Evolutionary conservation across 1,140 invertebrate species (phyloP).

Genomic region (Panagrolaimus sp.): DNA sequence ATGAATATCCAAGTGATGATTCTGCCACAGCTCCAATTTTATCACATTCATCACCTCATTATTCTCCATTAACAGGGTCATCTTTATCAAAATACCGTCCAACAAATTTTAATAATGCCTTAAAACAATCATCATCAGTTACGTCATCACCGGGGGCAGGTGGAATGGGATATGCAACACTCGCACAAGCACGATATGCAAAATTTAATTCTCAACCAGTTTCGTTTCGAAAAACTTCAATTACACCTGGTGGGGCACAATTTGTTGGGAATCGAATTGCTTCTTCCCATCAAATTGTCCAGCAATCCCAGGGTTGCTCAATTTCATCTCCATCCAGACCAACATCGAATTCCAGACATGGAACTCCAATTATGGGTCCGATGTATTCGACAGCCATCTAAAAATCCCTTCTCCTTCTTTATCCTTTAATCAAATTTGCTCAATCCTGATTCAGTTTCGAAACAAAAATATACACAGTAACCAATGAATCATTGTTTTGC

Average conservation of each 20-base stretch:
- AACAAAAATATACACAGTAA: too few species aligned
- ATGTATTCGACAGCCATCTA: too few species aligned
- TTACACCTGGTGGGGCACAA: slow-evolving; percentile 3
- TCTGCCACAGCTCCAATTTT: neutral
- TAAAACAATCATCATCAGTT: neutral
- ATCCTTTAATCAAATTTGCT: too few species aligned
- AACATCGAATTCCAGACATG: too few species aligned
- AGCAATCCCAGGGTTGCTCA: too few species aligned
- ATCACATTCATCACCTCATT: neutral
- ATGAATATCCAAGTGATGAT: neutral
- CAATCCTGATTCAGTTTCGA: too few species aligned
- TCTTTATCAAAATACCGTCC: neutral
- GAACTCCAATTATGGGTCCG: too few species aligned
- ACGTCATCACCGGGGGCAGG: neutral
- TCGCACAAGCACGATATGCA: neutral
- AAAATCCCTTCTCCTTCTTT: too few species aligned
- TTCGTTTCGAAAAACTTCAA: neutral
- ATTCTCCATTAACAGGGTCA: neutral
- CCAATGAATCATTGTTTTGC: too few species aligned
- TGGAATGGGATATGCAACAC: neutral
- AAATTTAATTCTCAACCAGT: neutral
- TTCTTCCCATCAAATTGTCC: too few species aligned
- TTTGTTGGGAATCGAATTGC: neutral
- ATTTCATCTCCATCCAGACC: too few species aligned
- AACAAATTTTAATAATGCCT: too few species aligned